A percentile compares a stretch with the other conserved stretches of the same genome.
phyloP scores from a whole-genome alignment of 2,113 vertebrate genomes.

The Melanotaenia duboulayi region DNA sequence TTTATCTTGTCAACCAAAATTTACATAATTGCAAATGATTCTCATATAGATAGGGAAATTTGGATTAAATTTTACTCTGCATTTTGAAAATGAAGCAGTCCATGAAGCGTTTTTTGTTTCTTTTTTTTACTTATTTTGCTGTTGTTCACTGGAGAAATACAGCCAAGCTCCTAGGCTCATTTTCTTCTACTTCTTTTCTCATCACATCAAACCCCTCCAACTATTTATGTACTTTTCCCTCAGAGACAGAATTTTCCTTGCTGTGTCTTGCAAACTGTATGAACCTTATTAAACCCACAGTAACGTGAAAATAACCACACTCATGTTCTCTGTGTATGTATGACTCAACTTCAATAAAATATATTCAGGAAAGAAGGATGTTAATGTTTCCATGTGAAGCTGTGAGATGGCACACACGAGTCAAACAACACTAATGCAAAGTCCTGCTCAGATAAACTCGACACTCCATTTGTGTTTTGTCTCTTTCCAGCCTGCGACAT shows the following conservation, averaged over 20 bases:
- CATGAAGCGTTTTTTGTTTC: neutral
- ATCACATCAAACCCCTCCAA: neutral
- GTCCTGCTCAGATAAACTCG: constrained; percentile 2
- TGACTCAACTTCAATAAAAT: constrained; percentile 1
- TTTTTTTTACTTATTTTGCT: neutral
- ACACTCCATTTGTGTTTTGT: constrained; percentile 18
- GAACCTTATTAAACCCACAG: neutral
- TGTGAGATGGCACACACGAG: neutral
- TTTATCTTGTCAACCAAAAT: too few species aligned
- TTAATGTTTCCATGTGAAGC: neutral
- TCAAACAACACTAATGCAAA: neutral
- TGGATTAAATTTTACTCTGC: too few species aligned
- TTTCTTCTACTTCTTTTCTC: neutral
- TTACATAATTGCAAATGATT: too few species aligned
- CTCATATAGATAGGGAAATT: too few species aligned
- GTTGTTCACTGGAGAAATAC: neutral
- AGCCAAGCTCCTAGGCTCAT: neutral
- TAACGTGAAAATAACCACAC: constrained; percentile 3
- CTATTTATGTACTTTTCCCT: constrained; percentile 13
- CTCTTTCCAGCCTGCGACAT: constrained; percentile 91
- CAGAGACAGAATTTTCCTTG: neutral
- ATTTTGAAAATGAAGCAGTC: neutral
- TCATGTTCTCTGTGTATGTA: neutral
- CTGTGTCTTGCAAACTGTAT: neutral
- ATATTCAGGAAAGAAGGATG: neutral